phyloP scores from a whole-genome alignment of 1,140 invertebrate genomes.

The Listronotus bonariensis region DNA sequence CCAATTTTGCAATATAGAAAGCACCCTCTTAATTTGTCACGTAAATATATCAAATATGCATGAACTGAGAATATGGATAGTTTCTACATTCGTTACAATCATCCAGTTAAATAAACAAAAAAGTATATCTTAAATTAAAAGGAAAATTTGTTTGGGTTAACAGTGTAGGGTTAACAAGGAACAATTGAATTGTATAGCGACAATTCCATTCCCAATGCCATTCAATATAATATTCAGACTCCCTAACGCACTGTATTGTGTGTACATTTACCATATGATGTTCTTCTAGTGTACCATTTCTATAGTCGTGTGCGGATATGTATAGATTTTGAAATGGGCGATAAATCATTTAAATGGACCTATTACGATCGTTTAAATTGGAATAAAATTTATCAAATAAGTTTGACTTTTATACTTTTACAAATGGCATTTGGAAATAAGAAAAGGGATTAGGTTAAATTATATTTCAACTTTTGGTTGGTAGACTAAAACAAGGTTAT shows the following conservation, averaged over 20 bases:
- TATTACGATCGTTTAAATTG: conserved; percentile 14
- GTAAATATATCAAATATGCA: conserved; percentile 56
- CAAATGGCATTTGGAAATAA: too few relatives aligned
- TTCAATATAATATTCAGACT: conserved; percentile 51
- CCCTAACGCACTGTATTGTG: conserved; percentile 45
- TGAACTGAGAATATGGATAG: conserved; percentile 50
- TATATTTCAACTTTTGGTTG: too few relatives aligned
- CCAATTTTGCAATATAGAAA: conserved; percentile 39
- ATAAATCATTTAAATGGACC: conserved; percentile 44
- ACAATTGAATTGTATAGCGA: conserved; percentile 53
- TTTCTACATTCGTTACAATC: conserved; percentile 41
- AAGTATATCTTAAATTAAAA: conserved; percentile 8
- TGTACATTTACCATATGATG: conserved; percentile 53
- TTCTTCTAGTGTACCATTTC: conserved; percentile 42
- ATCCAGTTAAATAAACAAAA: conserved; percentile 34
- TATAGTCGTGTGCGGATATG: conserved; percentile 36
- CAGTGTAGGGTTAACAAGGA: conserved; percentile 55
- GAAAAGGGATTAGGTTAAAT: too few relatives aligned
- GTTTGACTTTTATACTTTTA: background rate
- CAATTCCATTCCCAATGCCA: conserved; percentile 50
- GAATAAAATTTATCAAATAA: conserved; percentile 2
- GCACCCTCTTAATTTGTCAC: conserved; percentile 53
- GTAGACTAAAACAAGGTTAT: too few relatives aligned
- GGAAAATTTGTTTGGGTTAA: conserved; percentile 26
- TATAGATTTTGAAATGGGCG: conserved; percentile 35